These are phyloP conservation scores for Phenganax subtilis DNA, from an alignment of 92 coral and sea anemone genomes.

Conservation along the genomic window DNA sequence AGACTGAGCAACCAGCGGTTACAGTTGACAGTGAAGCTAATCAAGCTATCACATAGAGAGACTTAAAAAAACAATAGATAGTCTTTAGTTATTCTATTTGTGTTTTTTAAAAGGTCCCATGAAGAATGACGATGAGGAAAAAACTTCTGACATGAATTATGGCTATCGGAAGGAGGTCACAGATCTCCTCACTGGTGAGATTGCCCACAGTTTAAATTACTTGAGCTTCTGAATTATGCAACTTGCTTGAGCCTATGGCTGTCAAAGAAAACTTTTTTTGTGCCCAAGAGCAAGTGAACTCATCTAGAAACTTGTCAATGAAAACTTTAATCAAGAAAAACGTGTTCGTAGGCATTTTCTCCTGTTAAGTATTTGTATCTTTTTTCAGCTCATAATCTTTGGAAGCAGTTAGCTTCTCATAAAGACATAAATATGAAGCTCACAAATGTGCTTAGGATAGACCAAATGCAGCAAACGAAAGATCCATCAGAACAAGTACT, in stretches of 20 bases:
- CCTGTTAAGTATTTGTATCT: neutral
- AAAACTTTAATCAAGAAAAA: no score
- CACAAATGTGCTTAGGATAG: slow-evolving; percentile 30
- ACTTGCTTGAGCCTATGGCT: no score
- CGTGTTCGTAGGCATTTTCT: no score
- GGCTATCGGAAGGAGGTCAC: neutral
- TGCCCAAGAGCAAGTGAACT: no score
- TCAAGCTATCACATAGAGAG: no score
- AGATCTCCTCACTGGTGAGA: neutral
- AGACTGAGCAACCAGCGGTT: neutral
- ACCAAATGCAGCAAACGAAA: neutral
- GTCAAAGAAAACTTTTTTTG: no score
- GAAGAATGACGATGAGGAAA: slow-evolving; percentile 30
- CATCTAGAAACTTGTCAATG: no score
- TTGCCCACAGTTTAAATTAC: neutral
- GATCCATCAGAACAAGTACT: slow-evolving; percentile 83
- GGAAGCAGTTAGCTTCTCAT: slow-evolving; percentile 57
- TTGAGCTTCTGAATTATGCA: neutral
- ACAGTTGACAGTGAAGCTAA: no score
- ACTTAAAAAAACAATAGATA: slow-evolving; percentile 13
- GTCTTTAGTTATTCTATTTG: neutral
- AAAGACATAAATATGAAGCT: slow-evolving; percentile 39
- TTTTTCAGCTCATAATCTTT: slow-evolving; percentile 54
- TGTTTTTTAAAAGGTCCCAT: slow-evolving; percentile 50
- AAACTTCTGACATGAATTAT: neutral